Conservation (phyloP, 30 jellyfish, hydroid and myxozoan species). For the Clytia hemisphaerica region DNA sequence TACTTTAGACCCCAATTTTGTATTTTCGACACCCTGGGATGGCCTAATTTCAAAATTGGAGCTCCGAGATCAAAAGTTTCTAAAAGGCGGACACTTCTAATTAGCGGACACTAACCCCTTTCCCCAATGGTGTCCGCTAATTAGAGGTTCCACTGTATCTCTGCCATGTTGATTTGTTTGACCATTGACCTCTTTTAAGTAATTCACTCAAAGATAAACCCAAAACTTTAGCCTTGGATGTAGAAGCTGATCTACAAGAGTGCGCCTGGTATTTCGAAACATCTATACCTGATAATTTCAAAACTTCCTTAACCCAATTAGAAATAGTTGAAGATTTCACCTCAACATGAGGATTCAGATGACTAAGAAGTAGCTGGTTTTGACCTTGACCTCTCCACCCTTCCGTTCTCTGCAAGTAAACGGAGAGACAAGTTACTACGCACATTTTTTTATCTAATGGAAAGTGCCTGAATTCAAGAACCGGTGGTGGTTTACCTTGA, state of each 20-base stretch:
- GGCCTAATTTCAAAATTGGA: no score
- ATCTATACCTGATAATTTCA: not conserved
- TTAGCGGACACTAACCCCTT: no score
- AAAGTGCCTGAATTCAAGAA: not conserved
- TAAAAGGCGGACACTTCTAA: no score
- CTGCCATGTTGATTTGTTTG: slow-evolving; percentile 29
- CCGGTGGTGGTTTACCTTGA: slow-evolving; percentile 12
- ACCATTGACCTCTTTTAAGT: slow-evolving; percentile 25
- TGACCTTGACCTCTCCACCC: slow-evolving; percentile 9
- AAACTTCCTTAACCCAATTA: slow-evolving; percentile 1
- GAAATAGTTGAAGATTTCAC: no score
- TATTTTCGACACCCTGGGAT: no score
- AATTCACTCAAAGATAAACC: slow-evolving; percentile 17
- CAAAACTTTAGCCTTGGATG: slow-evolving; percentile 3
- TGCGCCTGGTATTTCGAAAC: not conserved
- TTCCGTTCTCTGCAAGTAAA: slow-evolving; percentile 15
- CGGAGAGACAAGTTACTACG: slow-evolving; percentile 15
- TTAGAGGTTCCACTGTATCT: no score
- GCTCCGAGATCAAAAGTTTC: no score
- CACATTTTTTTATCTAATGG: no score
- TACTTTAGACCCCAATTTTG: no score
- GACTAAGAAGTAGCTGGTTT: not conserved
- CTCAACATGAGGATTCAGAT: not conserved
- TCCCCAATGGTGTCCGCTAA: no score
- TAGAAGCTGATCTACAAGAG: slow-evolving; percentile 21